phyloP scores from a whole-genome alignment of 2,113 vertebrate genomes.

The Calidris pugnax region DNA sequence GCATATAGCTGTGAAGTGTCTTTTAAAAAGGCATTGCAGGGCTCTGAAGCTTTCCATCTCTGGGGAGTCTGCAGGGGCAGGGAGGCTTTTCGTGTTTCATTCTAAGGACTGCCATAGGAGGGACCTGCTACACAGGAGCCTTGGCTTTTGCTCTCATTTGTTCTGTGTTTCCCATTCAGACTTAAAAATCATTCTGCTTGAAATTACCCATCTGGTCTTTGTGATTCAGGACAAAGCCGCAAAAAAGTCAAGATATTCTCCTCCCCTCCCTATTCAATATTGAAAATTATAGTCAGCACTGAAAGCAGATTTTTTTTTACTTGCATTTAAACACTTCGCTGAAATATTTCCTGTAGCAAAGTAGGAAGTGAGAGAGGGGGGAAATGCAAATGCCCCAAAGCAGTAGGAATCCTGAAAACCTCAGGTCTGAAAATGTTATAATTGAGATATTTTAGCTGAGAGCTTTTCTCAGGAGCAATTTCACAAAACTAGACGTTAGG shows the following conservation, averaged over 20 bases:
- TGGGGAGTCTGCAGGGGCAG: background rate
- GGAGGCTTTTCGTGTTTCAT: background rate
- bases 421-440: background rate
- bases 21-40: background rate
- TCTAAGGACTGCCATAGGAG: background rate
- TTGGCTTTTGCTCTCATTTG: conserved; percentile 29
- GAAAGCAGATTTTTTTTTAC: background rate
- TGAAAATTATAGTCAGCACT: background rate
- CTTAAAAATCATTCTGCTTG: conserved; percentile 24
- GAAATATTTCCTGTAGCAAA: background rate
- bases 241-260: background rate
- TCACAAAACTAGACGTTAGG: background rate
- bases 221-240: background rate
- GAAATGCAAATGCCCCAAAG: background rate
- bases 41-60: background rate
- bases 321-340: background rate
- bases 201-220: conserved; percentile 37
- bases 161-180: conserved; percentile 17
- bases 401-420: background rate
- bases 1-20: background rate
- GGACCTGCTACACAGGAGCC: background rate
- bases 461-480: background rate
- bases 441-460: background rate
- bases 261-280: background rate
- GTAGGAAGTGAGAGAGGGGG: background rate